Evolutionary conservation across 2,113 vertebrate species (phyloP).

Genomic region (Carlito syrichta): DNA sequence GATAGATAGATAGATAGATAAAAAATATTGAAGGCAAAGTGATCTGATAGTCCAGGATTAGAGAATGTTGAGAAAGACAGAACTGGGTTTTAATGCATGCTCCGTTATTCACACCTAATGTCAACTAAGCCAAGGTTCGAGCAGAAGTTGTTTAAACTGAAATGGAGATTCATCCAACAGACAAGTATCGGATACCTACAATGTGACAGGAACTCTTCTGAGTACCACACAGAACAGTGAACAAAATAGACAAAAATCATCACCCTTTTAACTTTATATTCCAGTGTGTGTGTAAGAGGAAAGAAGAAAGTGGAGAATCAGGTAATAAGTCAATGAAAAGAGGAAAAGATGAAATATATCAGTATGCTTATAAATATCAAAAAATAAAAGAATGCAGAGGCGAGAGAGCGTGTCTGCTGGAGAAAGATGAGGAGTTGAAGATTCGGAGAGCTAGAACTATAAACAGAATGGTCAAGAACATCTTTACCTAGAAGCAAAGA

Average conservation of each 20-base stretch:
- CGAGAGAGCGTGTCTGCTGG: not conserved
- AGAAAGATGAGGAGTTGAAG: not conserved
- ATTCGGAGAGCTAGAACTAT: not conserved
- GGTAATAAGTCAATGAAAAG: not conserved
- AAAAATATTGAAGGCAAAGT: not conserved
- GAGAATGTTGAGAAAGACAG: not conserved
- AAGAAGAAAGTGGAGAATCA: not conserved
- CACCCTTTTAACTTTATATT: not conserved
- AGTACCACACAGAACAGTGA: not conserved
- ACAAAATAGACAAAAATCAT: not conserved
- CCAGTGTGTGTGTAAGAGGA: not conserved
- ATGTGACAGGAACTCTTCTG: not conserved
- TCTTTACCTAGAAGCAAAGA: not conserved
- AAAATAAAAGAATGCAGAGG: not conserved
- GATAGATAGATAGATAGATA: not conserved
- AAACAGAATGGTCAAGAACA: not conserved
- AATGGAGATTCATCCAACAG: not conserved
- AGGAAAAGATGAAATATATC: not conserved
- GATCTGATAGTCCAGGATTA: not conserved
- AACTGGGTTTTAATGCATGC: not conserved
- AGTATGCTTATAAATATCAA: not conserved
- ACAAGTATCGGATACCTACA: not conserved
- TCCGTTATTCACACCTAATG: not conserved
- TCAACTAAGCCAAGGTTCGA: not conserved
- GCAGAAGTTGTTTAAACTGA: not conserved